Evolutionary conservation across 2,888 invertebrate genomes (phyloP).

Genomic region (Xestobium rufovillosum): DNA sequence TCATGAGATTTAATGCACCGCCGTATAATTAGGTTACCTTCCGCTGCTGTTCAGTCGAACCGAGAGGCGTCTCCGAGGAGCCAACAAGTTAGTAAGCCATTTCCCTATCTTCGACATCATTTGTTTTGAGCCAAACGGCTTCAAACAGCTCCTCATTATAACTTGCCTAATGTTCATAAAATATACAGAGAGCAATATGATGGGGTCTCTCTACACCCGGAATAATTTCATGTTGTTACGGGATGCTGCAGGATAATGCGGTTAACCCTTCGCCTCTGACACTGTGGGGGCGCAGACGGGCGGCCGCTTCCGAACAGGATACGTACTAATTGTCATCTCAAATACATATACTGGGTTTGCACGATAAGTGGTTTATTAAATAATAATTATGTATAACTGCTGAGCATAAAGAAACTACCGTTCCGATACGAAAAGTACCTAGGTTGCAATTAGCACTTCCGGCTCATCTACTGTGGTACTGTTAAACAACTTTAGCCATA

Average conservation of each 20-base stretch:
- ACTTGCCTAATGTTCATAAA: conserved; percentile 46
- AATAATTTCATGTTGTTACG: conserved; percentile 34
- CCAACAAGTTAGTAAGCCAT: conserved; percentile 39
- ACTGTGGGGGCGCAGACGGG: conserved; percentile 19
- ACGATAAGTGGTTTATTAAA: too few species aligned
- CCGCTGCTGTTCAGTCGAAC: conserved; percentile 31
- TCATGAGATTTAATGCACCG: conserved; percentile 44
- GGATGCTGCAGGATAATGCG: conserved; percentile 36
- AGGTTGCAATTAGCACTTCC: too few species aligned
- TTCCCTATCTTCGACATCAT: conserved; percentile 30
- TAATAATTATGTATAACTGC: too few species aligned
- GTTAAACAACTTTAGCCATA: too few species aligned
- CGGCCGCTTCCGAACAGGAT: too few species aligned
- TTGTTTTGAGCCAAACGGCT: conserved; percentile 37
- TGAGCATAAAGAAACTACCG: too few species aligned
- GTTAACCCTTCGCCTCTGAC: conserved; percentile 36
- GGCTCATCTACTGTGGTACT: too few species aligned
- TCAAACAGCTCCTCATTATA: conserved; percentile 46
- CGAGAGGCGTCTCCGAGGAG: conserved; percentile 34
- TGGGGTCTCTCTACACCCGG: conserved; percentile 29
- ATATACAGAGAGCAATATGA: conserved; percentile 39
- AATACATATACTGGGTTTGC: too few species aligned
- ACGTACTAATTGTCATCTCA: too few species aligned
- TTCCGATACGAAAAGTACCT: too few species aligned
- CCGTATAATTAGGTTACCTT: conserved; percentile 40